Evolutionary conservation across 2,797 vertebrate species (phyloP), one percentile per base, ranked within the genome.

Genomic region (Hydrocynus forskahlii): DNA sequence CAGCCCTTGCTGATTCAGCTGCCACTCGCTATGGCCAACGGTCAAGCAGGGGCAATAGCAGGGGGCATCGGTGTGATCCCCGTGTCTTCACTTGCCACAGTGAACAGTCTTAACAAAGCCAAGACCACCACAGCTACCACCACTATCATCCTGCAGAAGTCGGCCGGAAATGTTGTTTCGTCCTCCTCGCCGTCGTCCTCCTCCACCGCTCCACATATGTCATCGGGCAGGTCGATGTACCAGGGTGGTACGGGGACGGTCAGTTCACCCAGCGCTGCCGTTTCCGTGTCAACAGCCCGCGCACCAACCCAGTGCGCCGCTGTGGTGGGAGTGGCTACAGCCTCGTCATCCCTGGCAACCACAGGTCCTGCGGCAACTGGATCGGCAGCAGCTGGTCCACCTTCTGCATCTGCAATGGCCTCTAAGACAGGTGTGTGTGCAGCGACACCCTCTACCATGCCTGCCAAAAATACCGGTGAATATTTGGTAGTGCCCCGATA

Each of bases 1-100:
- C 95, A 95, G 89, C 94, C 93, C 0, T 87, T 95, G 21, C 92
- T 95, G 85, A 94, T 95, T 79, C 94, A 95, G 89, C 90, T 95
- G 70, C 94, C 94, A 48, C 84, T 95, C 63, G 91, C 94, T 1
- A 87, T 95, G 87, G 68, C 91, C 12, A 93, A 93, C 0, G 92
- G 93, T 50, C 93, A 93, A 86, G 76, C 88, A 0, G 94, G 94
- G 70, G 89, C 94, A 0, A 35, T 4, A 2, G 35, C 35, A 35
- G 35, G 35, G 17, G 83, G 87, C 7, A 79, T 88, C 4, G 81
- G 77, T 23, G 76, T 90, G 45, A 91, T 95, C 70, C 94, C 94
- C 0, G 92, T 95, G 25, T 93, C 94, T n/a, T 92, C 94, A 12
- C 86, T 95, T 80, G 89, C 91, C 17, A 89, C 93, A 0, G 92